Base-by-base conservation (phyloP, 2,797 vertebrate species). In the Leucoraja ocellata region DNA sequence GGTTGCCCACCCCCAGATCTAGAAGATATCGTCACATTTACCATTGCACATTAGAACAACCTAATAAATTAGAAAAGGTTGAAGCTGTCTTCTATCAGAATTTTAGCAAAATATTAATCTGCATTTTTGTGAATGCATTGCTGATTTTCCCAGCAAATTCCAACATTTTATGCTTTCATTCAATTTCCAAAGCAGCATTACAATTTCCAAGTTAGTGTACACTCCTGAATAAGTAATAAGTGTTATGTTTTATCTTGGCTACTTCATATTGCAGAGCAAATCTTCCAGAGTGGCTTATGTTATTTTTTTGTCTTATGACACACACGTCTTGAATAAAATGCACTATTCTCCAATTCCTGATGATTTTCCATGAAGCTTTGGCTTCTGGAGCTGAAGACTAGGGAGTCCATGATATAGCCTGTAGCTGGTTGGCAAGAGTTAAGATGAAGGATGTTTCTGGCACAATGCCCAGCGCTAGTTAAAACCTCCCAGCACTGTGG, bases 361-460 rank as follows among this genome's bases (percentile, higher is more conserved):
- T n/a, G 11, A 58, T 23, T 76, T 76, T 76, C 68, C 39, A 92
- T 18, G 4, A 58, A 91, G 36, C 2, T 36, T 16, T 36, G 39
- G 61, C 16, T 88, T 88, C 32, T 68, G 63, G 61, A 88, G 84
- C 16, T 88, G 46, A 36, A 36, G 84, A 68, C 84, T 46, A n/a
- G 84, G 39, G 90, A 92, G 36, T 21, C 39, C 39, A 76, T 73
- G 71, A 76, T 16, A 5, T 54, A 76, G 18, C 68, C 90, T 91
- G 36, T 23, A 28, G 71, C 18, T 54, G 36, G 68, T 18, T 92
- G 94, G 95, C 94, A 95, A 96, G 95, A 94, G 95, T 91, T 95
- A 95, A 95, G 94, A 93, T 96, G 95, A 96, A 93, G 95, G 96
- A 96, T 95, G 95, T 96, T 86, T 93, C 93, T 97, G 96, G 97